These are phyloP conservation scores for Aegotheles bennettii DNA, from an alignment of 2,113 vertebrate species.

Conservation along the genomic window DNA sequence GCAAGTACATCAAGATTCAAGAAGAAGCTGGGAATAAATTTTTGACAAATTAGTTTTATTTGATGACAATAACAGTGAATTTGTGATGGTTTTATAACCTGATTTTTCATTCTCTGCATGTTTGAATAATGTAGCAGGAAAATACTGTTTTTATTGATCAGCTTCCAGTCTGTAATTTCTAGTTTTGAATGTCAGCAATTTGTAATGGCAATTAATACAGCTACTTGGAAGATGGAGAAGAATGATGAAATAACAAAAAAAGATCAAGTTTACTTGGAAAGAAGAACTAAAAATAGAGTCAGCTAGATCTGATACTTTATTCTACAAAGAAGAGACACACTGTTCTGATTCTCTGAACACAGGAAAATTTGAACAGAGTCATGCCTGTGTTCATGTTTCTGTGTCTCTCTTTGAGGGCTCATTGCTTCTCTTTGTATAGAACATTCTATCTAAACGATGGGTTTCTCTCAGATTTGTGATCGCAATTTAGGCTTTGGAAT, in stretches of 20 bases:
- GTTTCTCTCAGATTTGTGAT: not conserved
- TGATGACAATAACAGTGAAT: not conserved
- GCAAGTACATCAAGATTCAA: not conserved
- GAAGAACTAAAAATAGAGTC: not conserved
- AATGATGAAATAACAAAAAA: not conserved
- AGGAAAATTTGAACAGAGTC: not conserved
- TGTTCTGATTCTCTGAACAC: not conserved
- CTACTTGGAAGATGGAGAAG: not conserved
- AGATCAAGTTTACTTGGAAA: not conserved
- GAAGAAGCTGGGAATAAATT: not conserved
- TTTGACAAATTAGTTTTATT: not conserved
- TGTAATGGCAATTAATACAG: not conserved
- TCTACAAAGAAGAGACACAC: not conserved
- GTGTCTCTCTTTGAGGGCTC: not conserved
- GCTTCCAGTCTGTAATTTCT: not conserved
- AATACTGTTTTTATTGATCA: not conserved
- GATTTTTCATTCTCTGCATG: not conserved
- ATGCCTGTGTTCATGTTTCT: not conserved
- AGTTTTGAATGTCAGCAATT: not conserved
- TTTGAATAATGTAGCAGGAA: not conserved
- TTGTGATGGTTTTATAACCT: not conserved
- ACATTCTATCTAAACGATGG: not conserved
- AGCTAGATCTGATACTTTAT: not conserved
- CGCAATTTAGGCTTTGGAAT: not conserved
- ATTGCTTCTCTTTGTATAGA: not conserved